These are phyloP conservation scores for Sciurus niger DNA, from an alignment of 2,113 vertebrate species.

Conservation along the genomic window DNA sequence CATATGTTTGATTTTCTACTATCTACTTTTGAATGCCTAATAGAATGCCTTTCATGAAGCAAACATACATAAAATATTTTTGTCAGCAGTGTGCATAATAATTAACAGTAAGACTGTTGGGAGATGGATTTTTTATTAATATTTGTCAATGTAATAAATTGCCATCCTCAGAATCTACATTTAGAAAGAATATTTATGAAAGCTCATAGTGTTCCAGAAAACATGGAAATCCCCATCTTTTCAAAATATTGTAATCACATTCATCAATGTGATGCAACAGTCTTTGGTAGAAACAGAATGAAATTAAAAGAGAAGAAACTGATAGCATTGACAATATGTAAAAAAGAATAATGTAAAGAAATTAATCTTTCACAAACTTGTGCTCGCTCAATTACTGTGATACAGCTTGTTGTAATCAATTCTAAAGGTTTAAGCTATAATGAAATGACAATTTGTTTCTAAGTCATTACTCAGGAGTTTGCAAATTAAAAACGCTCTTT, in stretches of 20 bases:
- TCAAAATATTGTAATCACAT: conserved; percentile 49
- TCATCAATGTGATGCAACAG: conserved; percentile 54
- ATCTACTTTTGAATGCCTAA: conserved; percentile 1
- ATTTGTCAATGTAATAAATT: conserved; percentile 60
- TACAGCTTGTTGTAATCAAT: conserved; percentile 72
- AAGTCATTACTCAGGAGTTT: conserved; percentile 76
- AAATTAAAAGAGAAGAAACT: conserved; percentile 66
- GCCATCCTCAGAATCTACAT: background rate
- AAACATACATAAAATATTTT: conserved; percentile 50
- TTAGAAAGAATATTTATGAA: conserved; percentile 27
- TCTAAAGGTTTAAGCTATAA: conserved; percentile 85
- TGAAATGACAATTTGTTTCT: conserved; percentile 84
- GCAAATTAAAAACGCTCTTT: conserved; percentile 72
- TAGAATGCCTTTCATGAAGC: conserved; percentile 28
- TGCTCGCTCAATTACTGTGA: conserved; percentile 72
- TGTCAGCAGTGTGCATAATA: conserved; percentile 21
- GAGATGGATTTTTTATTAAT: conserved; percentile 56
- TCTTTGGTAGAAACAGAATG: conserved; percentile 55
- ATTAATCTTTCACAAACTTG: conserved; percentile 83
- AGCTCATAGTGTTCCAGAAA: background rate
- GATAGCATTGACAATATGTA: conserved; percentile 59
- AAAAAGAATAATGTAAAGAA: conserved; percentile 78
- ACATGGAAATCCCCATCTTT: conserved; percentile 46
- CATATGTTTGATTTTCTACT: conserved; percentile 18
- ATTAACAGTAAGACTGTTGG: conserved; percentile 30